Percentiles rank a stretch among this genome's conserved stretches.
Conservation (phyloP, 2,888 invertebrate species). For the Panopea generosa region DNA sequence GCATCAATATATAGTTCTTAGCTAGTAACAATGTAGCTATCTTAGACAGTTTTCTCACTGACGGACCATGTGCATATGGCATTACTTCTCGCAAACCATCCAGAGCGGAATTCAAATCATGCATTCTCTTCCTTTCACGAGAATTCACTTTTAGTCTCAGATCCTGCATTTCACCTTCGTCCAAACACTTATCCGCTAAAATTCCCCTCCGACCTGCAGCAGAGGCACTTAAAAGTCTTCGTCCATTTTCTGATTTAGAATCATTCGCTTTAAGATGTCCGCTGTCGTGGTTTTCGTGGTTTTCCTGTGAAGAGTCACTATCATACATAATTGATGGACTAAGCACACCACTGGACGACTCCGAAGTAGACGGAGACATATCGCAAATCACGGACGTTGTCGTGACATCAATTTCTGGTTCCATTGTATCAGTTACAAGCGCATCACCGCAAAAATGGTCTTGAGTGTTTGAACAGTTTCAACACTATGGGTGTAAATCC, state of each 20-base stretch:
- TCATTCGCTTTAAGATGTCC: slow-evolving; percentile 2
- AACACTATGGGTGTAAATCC: neutral
- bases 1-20: slow-evolving; percentile 84
- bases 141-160: slow-evolving; percentile 85
- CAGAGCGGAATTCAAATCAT: slow-evolving; percentile 86
- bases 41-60: slow-evolving; percentile 84
- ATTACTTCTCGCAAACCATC: slow-evolving; percentile 85
- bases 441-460: neutral
- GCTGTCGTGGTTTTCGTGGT: too few relatives aligned
- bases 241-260: neutral
- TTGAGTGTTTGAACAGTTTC: neutral
- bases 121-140: slow-evolving; percentile 86
- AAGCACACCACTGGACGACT: neutral
- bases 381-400: slow-evolving; percentile 28
- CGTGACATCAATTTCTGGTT: slow-evolving; percentile 21
- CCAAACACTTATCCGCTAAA: slow-evolving; percentile 59
- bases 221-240: neutral
- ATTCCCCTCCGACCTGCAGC: slow-evolving; percentile 15
- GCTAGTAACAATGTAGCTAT: slow-evolving; percentile 84
- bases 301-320: slow-evolving; percentile 63
- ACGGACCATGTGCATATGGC: slow-evolving; percentile 85
- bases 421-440: slow-evolving; percentile 1
- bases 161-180: slow-evolving; percentile 80
- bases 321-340: slow-evolving; percentile 54
- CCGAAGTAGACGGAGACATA: slow-evolving; percentile 11